Base-by-base conservation (phyloP, 1,140 invertebrate genomes). In the Babylonia areolata region DNA sequence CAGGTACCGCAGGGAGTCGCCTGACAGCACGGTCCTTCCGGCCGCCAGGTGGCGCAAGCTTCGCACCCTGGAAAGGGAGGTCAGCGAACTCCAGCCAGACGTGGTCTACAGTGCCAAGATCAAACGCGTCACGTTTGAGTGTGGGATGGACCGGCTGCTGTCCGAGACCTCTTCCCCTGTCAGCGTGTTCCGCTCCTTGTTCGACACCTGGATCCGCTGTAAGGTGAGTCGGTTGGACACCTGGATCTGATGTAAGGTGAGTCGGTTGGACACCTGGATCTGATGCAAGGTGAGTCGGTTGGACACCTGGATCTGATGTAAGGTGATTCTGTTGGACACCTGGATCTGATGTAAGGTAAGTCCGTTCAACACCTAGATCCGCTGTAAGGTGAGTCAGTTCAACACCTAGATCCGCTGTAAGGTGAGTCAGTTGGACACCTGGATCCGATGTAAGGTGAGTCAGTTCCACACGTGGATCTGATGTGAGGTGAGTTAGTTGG, bases 221-320 rank as follows among this genome's bases (percentile, higher is more conserved):
- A 82, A 86, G 85, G 85, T 86, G 28, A 80, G 75, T 77, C 33
- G 31, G 31, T 86, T 86, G 35, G 85, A 86, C 37, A 33, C 80
- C 12, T 78, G 82, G 46, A 39, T 86, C 81, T 15, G 58, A 9
- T 86, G 85, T 39, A 82, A 86, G 85, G 85, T 86, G 28, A 80
- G 75, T 77, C 33, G 31, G 31, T 86, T 86, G 35, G 85, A 86
- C 37, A 33, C 80, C 12, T 78, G 82, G 46, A 39, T 86, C 81
- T 15, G 58, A 9, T 86, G 85, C 31, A 82, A 86, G 85, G 85
- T 86, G 28, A 80, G 75, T 77, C 33, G 31, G 31, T 86, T 86
- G 35, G 85, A 86, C 37, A 33, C 80, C 12, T 78, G 82, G 46
- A 39, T 86, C 81, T 15, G 58, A 9, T 86, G 85, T 39, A 82